Evolutionary conservation across 2,888 invertebrate species (phyloP).

Genomic region (Ypsolopha scabrella): DNA sequence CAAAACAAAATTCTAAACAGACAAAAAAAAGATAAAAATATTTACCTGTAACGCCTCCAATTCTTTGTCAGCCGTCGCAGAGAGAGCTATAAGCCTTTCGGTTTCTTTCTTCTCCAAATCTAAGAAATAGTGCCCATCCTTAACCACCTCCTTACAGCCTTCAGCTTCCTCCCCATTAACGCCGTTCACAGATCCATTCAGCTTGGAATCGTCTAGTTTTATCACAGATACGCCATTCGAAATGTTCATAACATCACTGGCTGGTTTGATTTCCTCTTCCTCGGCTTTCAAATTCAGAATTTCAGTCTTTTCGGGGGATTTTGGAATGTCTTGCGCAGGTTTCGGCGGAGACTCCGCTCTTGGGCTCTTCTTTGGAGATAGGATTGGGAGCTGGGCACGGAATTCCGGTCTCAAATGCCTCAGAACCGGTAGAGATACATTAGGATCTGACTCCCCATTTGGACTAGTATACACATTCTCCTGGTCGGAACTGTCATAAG

Average conservation of each 20-base stretch:
- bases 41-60: constrained; percentile 68
- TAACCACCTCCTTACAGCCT: constrained; percentile 49
- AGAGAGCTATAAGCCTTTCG: constrained; percentile 74
- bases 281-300: constrained; percentile 8
- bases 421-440: constrained; percentile 76
- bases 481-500: constrained; percentile 29
- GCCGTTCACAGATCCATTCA: constrained; percentile 24
- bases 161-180: constrained; percentile 14
- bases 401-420: constrained; percentile 89
- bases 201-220: constrained; percentile 30
- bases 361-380: constrained; percentile 69
- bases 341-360: constrained; percentile 49
- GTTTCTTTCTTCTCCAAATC: constrained; percentile 81
- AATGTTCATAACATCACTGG: constrained; percentile 23
- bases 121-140: constrained; percentile 84
- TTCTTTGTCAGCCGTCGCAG: constrained; percentile 78
- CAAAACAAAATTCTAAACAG: too few relatives aligned
- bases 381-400: constrained; percentile 82
- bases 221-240: constrained; percentile 54
- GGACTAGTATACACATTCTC: constrained; percentile 28
- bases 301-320: constrained; percentile 31
- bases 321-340: constrained; percentile 38
- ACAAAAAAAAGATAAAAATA: constrained; percentile 10
- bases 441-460: constrained; percentile 31
- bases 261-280: constrained; percentile 8